Conservation (phyloP, 2,888 invertebrate species). For the Tachina grossa region DNA sequence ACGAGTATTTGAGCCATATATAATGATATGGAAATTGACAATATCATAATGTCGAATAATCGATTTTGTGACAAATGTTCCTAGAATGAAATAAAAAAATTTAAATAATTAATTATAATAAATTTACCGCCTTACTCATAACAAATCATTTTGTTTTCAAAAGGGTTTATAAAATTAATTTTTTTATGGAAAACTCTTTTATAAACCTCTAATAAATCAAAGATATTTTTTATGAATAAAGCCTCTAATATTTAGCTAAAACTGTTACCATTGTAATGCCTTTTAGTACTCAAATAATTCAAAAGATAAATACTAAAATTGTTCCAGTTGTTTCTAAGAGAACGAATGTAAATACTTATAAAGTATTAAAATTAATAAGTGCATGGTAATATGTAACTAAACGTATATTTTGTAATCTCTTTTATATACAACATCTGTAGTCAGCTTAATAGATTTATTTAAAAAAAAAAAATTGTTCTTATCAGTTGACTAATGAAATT, state of each 20-base stretch:
- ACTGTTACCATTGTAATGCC: conserved; percentile 60
- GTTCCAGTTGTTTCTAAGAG: background rate
- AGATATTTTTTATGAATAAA: no score
- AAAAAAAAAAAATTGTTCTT: conserved; percentile 7
- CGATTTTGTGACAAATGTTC: conserved; percentile 80
- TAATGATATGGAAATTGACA: conserved; percentile 78
- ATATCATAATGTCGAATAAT: conserved; percentile 81
- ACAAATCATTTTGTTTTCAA: no score
- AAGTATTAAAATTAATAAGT: background rate
- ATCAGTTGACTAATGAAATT: conserved; percentile 38
- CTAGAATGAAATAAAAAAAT: conserved; percentile 76
- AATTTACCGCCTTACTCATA: background rate
- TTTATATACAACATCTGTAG: conserved; percentile 10
- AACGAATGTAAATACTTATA: background rate
- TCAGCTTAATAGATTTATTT: background rate
- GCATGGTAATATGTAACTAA: background rate
- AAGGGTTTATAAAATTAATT: background rate
- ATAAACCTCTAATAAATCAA: background rate
- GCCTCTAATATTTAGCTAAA: background rate
- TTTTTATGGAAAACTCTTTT: background rate
- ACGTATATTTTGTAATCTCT: background rate
- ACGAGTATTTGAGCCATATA: conserved; percentile 32
- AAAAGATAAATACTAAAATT: background rate
- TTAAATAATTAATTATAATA: conserved; percentile 12
- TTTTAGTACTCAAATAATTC: background rate